Percentiles rank a stretch among this genome's conserved stretches.
These are phyloP conservation scores for Scomber colias DNA, from an alignment of 2,113 vertebrate genomes.

Conservation along the genomic window DNA sequence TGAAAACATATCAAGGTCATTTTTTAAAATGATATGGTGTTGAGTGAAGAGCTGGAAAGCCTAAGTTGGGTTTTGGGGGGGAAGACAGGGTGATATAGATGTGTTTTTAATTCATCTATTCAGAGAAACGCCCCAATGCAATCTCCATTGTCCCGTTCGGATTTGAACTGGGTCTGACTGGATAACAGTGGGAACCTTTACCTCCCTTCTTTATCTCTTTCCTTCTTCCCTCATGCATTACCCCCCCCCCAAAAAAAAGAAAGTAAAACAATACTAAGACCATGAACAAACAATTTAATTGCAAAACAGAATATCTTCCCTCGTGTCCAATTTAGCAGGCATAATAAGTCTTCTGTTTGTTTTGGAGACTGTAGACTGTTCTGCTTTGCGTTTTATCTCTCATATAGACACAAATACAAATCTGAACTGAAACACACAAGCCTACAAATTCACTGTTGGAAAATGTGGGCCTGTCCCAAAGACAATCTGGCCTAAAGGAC, in stretches of 20 bases:
- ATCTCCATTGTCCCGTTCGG: constrained; percentile 54
- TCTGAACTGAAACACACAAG: constrained; percentile 23
- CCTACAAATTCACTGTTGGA: constrained; percentile 30
- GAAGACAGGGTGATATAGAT: constrained; percentile 67
- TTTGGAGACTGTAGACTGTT: constrained; percentile 59
- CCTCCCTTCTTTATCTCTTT: constrained; percentile 18
- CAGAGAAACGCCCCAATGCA: constrained; percentile 51
- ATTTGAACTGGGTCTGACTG: constrained; percentile 25
- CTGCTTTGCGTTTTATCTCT: constrained; percentile 63
- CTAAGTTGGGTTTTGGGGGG: constrained; percentile 63
- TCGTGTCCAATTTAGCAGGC: constrained; percentile 63
- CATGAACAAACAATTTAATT: background rate
- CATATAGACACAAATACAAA: constrained; percentile 26
- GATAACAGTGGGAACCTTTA: constrained; percentile 12
- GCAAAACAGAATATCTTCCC: constrained; percentile 41
- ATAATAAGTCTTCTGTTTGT: constrained; percentile 73
- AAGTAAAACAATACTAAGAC: background rate
- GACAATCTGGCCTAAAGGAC: constrained; percentile 35
- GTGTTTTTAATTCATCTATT: constrained; percentile 74
- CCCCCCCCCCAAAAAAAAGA: constrained; percentile 52
- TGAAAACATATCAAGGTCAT: constrained; percentile 84
- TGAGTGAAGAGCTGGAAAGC: constrained; percentile 88
- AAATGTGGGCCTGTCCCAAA: constrained; percentile 58
- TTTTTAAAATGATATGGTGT: constrained; percentile 88
- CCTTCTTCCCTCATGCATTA: constrained; percentile 31